These are phyloP conservation scores for Yponomeuta sedellus DNA, from an alignment of 2,888 invertebrate genomes.

Conservation along the genomic window DNA sequence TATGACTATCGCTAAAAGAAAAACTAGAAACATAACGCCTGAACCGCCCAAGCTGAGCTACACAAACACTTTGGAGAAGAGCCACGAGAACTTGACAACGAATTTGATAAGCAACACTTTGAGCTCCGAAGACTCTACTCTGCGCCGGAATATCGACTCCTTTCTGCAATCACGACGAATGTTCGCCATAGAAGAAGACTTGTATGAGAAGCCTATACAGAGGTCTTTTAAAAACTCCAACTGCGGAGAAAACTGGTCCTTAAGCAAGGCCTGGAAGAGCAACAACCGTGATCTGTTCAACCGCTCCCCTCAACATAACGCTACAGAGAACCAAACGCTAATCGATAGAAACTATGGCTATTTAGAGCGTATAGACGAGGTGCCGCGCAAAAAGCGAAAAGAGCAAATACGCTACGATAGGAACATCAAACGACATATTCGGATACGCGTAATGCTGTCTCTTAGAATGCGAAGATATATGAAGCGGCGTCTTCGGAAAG, in stretches of 20 bases:
- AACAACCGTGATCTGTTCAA: constrained; percentile 56
- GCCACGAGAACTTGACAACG: constrained; percentile 54
- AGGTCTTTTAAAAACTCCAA: constrained; percentile 46
- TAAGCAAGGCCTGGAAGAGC: constrained; percentile 68
- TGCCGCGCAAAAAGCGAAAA: constrained; percentile 58
- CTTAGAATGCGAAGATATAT: constrained; percentile 77
- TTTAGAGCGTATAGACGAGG: constrained; percentile 60
- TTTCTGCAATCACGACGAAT: constrained; percentile 58
- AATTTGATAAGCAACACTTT: constrained; percentile 57
- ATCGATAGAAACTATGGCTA: constrained; percentile 40
- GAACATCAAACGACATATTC: constrained; percentile 78
- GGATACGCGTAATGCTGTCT: constrained; percentile 81
- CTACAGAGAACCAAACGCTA: constrained; percentile 27
- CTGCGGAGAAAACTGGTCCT: constrained; percentile 70
- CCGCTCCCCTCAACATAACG: constrained; percentile 44
- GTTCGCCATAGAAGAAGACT: constrained; percentile 61
- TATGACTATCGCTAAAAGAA: constrained; percentile 59
- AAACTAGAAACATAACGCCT: constrained; percentile 41
- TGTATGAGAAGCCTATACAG: constrained; percentile 64
- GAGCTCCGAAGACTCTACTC: constrained; percentile 60
- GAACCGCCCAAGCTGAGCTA: constrained; percentile 48
- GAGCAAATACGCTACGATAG: constrained; percentile 73
- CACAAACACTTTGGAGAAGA: constrained; percentile 38
- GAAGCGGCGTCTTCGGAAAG: constrained; percentile 52
- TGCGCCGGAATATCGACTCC: constrained; percentile 60